These are phyloP conservation scores for Apotomis capreana DNA, from an alignment of 2,888 invertebrate species.

Conservation along the genomic window DNA sequence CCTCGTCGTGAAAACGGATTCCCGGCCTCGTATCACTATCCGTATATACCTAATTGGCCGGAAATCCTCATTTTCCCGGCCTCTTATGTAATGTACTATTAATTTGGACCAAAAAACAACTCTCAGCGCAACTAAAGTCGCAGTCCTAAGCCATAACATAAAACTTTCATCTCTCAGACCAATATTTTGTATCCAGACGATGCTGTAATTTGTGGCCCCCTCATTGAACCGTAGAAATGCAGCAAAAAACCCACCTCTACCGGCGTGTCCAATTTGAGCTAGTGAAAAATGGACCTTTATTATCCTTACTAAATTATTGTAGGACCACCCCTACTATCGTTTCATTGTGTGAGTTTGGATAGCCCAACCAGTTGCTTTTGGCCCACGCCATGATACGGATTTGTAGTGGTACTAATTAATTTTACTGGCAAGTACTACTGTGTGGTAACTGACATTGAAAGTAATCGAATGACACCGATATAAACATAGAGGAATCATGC, in stretches of 20 bases:
- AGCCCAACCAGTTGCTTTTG: too few species aligned
- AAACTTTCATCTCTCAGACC: slow-evolving; percentile 36
- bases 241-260: slow-evolving; percentile 66
- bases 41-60: too few species aligned
- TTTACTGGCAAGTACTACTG: too few species aligned
- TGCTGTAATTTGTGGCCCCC: slow-evolving; percentile 68
- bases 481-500: too few species aligned
- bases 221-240: slow-evolving; percentile 57
- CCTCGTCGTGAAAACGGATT: too few species aligned
- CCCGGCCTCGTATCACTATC: too few species aligned
- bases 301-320: slow-evolving; percentile 71
- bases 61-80: too few species aligned
- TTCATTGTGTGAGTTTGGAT: not conserved
- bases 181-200: slow-evolving; percentile 45
- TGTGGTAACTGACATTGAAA: too few species aligned
- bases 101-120: not conserved
- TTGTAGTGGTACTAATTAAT: too few species aligned
- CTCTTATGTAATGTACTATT: too few species aligned
- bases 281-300: slow-evolving; percentile 78
- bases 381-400: too few species aligned
- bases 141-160: not conserved
- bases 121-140: not conserved
- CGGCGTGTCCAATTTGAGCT: slow-evolving; percentile 71
- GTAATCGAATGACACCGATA: too few species aligned
- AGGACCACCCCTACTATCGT: slow-evolving; percentile 56